Conservation (phyloP, 2,888 invertebrate genomes). For the Alitta virens region DNA sequence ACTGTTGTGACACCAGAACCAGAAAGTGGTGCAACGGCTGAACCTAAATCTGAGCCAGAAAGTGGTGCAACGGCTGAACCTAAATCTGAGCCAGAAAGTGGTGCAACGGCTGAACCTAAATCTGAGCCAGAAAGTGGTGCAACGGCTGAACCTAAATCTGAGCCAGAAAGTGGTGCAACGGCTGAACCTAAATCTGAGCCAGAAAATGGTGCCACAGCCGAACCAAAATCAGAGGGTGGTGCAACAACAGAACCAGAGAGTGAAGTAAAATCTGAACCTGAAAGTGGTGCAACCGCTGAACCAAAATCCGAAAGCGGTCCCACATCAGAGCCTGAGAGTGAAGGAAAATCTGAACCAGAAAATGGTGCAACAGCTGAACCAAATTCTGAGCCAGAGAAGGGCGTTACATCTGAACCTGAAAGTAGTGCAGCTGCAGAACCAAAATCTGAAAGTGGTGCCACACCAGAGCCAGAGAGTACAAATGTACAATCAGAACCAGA, state of each 20-base stretch:
- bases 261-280: background rate
- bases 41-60: background rate
- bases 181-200: conserved; percentile 2
- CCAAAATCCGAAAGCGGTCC: conserved; percentile 1
- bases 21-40: background rate
- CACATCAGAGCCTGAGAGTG: conserved; percentile 2
- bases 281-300: conserved; percentile 10
- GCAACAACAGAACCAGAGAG: background rate
- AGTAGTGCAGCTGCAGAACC: background rate
- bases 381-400: conserved; percentile 1
- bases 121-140: background rate
- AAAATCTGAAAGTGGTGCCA: conserved; percentile 5
- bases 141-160: background rate
- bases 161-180: conserved; percentile 7
- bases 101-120: conserved; percentile 1
- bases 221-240: conserved; percentile 18
- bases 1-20: background rate
- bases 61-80: conserved; percentile 11
- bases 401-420: conserved; percentile 1
- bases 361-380: too few species aligned
- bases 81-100: conserved; percentile 1
- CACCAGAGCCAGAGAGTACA: background rate
- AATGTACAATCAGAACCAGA: conserved; percentile 5
- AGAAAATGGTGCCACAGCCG: background rate
- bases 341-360: background rate